Conservation (phyloP, 2,888 invertebrate genomes). For the Caradrina kadenii region DNA sequence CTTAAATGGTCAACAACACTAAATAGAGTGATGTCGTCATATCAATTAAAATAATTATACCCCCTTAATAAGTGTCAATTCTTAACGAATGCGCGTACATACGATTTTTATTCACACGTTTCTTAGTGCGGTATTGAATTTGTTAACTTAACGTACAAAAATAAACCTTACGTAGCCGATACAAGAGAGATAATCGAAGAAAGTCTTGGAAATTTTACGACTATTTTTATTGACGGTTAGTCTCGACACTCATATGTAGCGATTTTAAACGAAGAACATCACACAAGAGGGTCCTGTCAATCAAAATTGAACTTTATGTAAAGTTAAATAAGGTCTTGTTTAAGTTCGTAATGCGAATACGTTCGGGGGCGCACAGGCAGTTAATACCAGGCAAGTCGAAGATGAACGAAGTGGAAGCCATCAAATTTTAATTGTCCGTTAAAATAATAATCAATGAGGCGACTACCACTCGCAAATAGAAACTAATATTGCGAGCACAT, state of each 20-base stretch:
- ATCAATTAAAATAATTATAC: slow-evolving; percentile 90
- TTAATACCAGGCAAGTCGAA: slow-evolving; percentile 81
- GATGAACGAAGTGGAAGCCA: slow-evolving; percentile 89
- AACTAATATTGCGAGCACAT: slow-evolving; percentile 73
- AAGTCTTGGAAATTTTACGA: slow-evolving; percentile 80
- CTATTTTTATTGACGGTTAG: slow-evolving; percentile 90
- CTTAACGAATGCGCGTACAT: slow-evolving; percentile 90
- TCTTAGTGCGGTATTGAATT: slow-evolving; percentile 77
- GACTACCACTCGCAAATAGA: slow-evolving; percentile 84
- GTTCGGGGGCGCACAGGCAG: slow-evolving; percentile 63
- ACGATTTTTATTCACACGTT: slow-evolving; percentile 90
- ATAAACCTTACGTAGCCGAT: slow-evolving; percentile 24
- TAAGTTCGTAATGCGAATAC: slow-evolving; percentile 49
- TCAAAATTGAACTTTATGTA: slow-evolving; percentile 71
- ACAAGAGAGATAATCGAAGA: slow-evolving; percentile 69
- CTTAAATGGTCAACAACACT: slow-evolving; percentile 80
- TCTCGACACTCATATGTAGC: slow-evolving; percentile 86
- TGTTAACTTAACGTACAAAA: slow-evolving; percentile 32
- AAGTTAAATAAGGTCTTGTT: slow-evolving; percentile 66
- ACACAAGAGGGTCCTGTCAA: slow-evolving; percentile 65
- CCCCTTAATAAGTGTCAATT: slow-evolving; percentile 90
- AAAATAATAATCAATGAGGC: slow-evolving; percentile 90
- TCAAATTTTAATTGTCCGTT: slow-evolving; percentile 90
- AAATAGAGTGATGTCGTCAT: slow-evolving; percentile 89
- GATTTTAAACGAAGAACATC: slow-evolving; percentile 80